These are phyloP conservation scores for Cephalopachus bancanus DNA, from an alignment of 2,797 vertebrate species.

Conservation along the genomic window DNA sequence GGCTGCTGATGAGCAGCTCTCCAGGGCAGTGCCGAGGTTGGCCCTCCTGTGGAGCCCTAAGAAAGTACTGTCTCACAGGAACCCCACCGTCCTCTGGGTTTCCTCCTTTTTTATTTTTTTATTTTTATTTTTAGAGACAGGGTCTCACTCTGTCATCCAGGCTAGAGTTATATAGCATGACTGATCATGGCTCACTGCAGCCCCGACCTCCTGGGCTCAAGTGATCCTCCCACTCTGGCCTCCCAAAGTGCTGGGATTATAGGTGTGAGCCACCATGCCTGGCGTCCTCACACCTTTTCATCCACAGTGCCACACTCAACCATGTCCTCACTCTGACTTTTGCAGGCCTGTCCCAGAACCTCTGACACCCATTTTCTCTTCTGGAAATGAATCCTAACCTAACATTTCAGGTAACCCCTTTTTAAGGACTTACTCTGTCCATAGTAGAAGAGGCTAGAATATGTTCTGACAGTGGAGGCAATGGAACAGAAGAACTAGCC, in stretches of 20 bases:
- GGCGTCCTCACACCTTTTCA: background rate
- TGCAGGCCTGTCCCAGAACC: background rate
- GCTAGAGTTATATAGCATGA: too few relatives aligned
- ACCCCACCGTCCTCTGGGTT: too few relatives aligned
- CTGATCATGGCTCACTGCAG: too few relatives aligned
- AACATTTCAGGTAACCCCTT: background rate
- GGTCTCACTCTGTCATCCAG: too few relatives aligned
- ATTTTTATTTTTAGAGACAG: too few relatives aligned
- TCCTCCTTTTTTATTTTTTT: background rate
- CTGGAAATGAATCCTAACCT: conserved; percentile 13
- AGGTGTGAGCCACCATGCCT: too few relatives aligned
- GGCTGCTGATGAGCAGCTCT: background rate
- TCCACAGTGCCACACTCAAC: background rate
- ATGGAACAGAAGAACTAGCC: background rate
- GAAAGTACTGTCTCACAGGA: background rate
- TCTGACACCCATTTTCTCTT: background rate
- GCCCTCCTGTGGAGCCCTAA: background rate
- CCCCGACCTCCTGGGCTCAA: too few relatives aligned
- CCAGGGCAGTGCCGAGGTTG: too few relatives aligned
- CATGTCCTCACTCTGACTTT: background rate
- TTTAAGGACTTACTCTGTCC: background rate
- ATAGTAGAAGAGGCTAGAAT: background rate
- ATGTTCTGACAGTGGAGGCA: background rate
- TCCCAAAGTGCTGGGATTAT: too few relatives aligned
- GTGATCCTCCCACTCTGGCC: too few relatives aligned